Base-by-base conservation (phyloP, 1,140 invertebrate species). In the Planococcus citri region DNA sequence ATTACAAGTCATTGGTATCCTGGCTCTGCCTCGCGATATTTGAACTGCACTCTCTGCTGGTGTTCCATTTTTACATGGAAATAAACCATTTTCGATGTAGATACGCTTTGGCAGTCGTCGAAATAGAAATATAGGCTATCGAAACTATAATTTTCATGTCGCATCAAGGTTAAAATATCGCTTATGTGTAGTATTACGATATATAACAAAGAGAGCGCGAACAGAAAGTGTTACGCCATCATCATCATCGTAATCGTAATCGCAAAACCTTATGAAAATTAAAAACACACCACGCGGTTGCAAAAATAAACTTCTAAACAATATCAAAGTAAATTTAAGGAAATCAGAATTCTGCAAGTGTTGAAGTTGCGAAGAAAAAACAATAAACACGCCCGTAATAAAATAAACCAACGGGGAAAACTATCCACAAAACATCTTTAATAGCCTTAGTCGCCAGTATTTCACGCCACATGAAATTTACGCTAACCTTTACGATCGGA, bases 401-500 rank as follows among this genome's bases (percentile, higher is more conserved):
- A 51, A 51, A 51, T 51, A 51, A 51, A 51, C 41, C 41, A 51
- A 51, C 41, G 41, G 41, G 41, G 41, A 51, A 51, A 51, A 51
- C 41, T 51, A 51, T 51, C 41, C 41, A 51, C 41, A 51, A 51
- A 51, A 51, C 41, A 51, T 51, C 41, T 51, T 51, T 51, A 51
- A 51, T 51, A 51, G 41, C 41, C 41, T 51, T 51, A 51, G 41
- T 51, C 41, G 41, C 41, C 41, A 51, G 41, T 51, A 51, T 51
- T 51, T 51, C 41, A 51, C 41, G 41, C 41, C 41, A 20, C 41
- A 51, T 51, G 41, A 51, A 51, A 51, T 51, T 51, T 51, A 51
- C 41, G 41, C 41, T 51, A 51, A 51, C 41, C 41, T 51, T 51
- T 51, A 51, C 41, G 41, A 51, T 51, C 41, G 41, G 41, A 3